Percentiles rank a stretch among this genome's conserved stretches.
phyloP scores from a whole-genome alignment of 2,113 vertebrate genomes.

The Tragelaphus strepsiceros region DNA sequence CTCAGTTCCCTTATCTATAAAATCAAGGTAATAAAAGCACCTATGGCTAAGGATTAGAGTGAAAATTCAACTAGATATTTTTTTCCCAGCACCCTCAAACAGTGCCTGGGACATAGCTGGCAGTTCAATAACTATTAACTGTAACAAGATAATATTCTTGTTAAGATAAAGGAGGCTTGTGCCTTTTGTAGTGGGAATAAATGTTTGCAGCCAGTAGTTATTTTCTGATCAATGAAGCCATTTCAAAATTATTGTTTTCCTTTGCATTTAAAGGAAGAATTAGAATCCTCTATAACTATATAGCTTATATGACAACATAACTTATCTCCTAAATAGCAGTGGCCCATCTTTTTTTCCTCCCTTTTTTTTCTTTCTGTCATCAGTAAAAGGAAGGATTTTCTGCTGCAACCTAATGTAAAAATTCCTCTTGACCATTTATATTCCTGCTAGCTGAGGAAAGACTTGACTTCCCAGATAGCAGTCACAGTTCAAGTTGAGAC shows the following conservation, averaged over 20 bases:
- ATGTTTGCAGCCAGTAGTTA: constrained; percentile 36
- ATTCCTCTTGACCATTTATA: background rate
- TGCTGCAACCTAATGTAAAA: background rate
- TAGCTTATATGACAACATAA: background rate
- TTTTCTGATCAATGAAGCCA: constrained; percentile 56
- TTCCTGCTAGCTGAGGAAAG: background rate
- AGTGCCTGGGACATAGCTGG: background rate
- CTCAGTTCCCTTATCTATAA: background rate
- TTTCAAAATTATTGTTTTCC: constrained; percentile 52
- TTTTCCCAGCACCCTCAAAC: background rate
- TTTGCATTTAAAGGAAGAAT: constrained; percentile 45
- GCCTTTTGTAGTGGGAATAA: constrained; percentile 36
- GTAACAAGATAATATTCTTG: constrained; percentile 45
- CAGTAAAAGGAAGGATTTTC: background rate
- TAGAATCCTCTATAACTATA: background rate
- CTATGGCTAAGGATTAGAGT: background rate
- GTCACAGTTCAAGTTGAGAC: background rate
- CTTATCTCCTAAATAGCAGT: background rate
- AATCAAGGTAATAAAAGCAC: background rate
- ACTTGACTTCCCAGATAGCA: background rate
- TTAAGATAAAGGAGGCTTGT: constrained; percentile 24
- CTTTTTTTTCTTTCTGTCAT: background rate
- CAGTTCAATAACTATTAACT: constrained; percentile 42
- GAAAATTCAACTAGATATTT: background rate
- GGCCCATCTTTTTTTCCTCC: background rate